phyloP scores from a whole-genome alignment of 2,888 invertebrate species.

The Kryphioiulus occultus region DNA sequence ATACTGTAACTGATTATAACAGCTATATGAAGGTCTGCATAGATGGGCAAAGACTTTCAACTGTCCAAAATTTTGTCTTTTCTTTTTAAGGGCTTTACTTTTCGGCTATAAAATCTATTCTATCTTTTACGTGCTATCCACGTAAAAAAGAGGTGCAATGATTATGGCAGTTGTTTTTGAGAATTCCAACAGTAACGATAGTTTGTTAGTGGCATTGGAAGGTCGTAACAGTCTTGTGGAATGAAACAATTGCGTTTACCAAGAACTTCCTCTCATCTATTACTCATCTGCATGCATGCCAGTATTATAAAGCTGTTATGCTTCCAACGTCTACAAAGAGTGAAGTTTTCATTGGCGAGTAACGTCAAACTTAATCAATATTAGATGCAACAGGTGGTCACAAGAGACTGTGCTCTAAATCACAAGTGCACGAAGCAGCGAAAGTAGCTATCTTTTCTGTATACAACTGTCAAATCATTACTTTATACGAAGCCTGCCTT shows the following conservation, averaged over 20 bases:
- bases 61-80: too few species aligned
- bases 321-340: neutral
- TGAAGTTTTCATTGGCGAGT: neutral
- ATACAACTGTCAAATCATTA: neutral
- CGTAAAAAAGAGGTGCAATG: neutral
- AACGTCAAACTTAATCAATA: constrained; percentile 24
- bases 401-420: neutral
- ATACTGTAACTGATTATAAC: too few species aligned
- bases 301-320: neutral
- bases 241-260: constrained; percentile 14
- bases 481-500: neutral
- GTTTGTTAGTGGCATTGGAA: neutral
- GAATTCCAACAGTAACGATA: neutral
- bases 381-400: neutral
- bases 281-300: neutral
- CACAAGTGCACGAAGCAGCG: too few species aligned
- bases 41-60: too few species aligned
- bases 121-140: neutral
- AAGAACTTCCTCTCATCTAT: neutral
- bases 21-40: too few species aligned
- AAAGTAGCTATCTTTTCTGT: neutral
- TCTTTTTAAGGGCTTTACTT: neutral
- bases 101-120: neutral
- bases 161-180: too few species aligned
- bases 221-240: neutral